Evolutionary conservation across 2,888 invertebrate genomes (phyloP), one percentile per base, ranked within the genome.

Genomic region (Eulithis prunata): DNA sequence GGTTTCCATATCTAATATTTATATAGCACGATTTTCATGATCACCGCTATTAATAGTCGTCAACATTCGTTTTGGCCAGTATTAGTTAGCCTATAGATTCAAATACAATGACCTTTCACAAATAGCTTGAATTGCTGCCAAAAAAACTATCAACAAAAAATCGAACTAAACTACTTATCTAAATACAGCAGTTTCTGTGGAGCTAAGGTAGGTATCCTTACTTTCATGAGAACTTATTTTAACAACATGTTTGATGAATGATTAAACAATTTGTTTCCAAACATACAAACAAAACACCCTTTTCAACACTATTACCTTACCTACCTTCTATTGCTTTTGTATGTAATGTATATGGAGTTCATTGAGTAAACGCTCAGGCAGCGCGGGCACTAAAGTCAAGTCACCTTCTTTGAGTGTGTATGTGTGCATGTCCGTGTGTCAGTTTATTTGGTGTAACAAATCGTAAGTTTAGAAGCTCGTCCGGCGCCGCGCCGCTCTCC

Each of bases 301-400:
- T 14, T 5, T 8, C 36, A n/a, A 21, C 41, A 21, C 6, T 32
- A 6, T 32, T 32, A 32, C 32, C 32, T 32, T 32, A 32, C 32
- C 32, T 32, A 32, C 32, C 32, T 32, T 5, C 32, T 32, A 49
- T 38, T 21, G 47, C 14, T 32, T 12, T 49, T 14, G 10, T n/a
- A 49, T 21, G 2, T 14, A 4, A 49, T 21, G 2, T 14, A 4
- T 6, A 41, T 60, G 13, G 38, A 52, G 84, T 90, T 88, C 89
- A 89, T 90, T 90, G 88, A 90, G 88, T 86, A 90, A 89, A 88
- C 84, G 86, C 82, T 78, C 67, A 75, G 72, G 74, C 76, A 71
- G 79, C 78, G 80, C 82, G 75, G 78, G 82, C 80, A 78, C 79
- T 72, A 72, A 73, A 83, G 86, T 79, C 76, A 78, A 71, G 78